Base-by-base conservation (phyloP, 2,888 invertebrate species). In the Dryadula phaetusa region DNA sequence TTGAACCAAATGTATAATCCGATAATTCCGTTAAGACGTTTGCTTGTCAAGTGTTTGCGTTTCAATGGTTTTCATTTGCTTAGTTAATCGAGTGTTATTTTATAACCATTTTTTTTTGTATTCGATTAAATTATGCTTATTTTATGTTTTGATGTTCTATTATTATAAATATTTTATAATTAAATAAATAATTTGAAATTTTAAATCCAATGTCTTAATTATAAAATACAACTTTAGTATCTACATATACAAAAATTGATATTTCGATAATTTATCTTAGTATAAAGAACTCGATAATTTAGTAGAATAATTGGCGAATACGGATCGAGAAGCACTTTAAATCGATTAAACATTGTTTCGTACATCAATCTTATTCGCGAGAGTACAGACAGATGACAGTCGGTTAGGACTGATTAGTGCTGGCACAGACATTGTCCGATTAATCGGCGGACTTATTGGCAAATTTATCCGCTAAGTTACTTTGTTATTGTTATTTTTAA, bases 341-440 rank as follows among this genome's bases (percentile, higher is more conserved):
- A 72, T 68, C 62, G 64, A 68, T 68, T 52, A 64, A 66, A 66
- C 63, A 70, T 69, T 53, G 62, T 63, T 69, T 71, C 71, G 67
- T 68, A 67, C 73, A 73, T 75, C 69, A 73, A 72, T 74, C 75
- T 71, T 67, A 56, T 42, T 56, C 67, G 62, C 64, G 69, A 69
- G 66, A 40, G 53, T 58, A 54, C 62, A 44, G 74, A 73, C 74
- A 71, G 72, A 70, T 71, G 74, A 74, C 72, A 74, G 72, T 63
- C 64, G 32, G 67, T 70, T 54, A 69, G 68, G 66, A 71, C 67
- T 83, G 85, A 85, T 88, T 83, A 85, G 80, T 80, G 56, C 71
- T 61, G 75, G 76, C 80, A 80, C 79, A 76, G 79, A 78, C 77
- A 76, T 82, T 80, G 83, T 79, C 76, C 44, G 60, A 60, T 46